Base-by-base conservation (phyloP, 1,140 invertebrate species). In the Neodiprion fabricii region DNA sequence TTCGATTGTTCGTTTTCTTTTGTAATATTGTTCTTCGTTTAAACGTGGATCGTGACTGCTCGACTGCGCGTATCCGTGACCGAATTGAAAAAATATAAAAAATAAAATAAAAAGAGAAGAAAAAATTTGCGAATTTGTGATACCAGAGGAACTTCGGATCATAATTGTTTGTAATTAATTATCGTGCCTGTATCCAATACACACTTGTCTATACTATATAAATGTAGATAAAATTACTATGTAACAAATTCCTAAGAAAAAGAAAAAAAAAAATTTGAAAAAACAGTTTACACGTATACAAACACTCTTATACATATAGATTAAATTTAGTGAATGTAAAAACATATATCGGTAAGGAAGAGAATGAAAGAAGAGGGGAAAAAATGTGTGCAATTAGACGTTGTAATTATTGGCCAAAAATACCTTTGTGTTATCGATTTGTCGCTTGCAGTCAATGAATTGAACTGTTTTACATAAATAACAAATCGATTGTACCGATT, bases 131-230 rank as follows among this genome's bases (percentile, higher is more conserved):
- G 75, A 86, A 61, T 61, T 85, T 86, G 85, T 86, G 84, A 86
- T 86, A 86, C 79, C 80, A 79, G 73, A 77, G 70, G 78, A 75
- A 85, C 78, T 83, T 83, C 84, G 80, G 78, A 83, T 86, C 79
- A 81, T 80, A 79, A 75, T 83, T 83, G 79, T 83, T 82, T 85
- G 83, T 84, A 85, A 85, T 85, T 83, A 83, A 84, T 84, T 85
- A 86, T 85, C 77, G 85, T 86, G 85, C 85, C 85, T 86, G 84
- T 86, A 86, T 86, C 80, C 83, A 83, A 84, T 83, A 85, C 79
- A 79, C 75, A 71, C 48, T 78, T 84, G 81, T 85, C 83, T 85
- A 79, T 77, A 77, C 72, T 65, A 75, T 83, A 81, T 82, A 81
- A 81, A 80, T 83, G 80, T 83, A 82, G 83, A 85, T 82, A 85